Evolutionary conservation across 2,888 invertebrate species (phyloP).

Genomic region (Itoplectis maculator): DNA sequence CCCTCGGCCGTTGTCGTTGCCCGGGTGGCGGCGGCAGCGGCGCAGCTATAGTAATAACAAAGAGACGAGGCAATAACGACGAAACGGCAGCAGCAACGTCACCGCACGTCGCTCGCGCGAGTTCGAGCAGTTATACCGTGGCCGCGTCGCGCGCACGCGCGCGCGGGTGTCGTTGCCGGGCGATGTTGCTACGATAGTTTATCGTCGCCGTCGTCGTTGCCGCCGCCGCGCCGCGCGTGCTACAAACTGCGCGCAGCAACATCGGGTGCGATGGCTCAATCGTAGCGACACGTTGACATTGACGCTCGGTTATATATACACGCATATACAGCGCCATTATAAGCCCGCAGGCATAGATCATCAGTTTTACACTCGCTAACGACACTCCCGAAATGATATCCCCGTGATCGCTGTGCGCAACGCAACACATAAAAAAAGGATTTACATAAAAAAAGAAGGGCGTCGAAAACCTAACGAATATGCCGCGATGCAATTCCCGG

Average conservation of each 20-base stretch:
- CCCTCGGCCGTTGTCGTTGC: conserved; percentile 6
- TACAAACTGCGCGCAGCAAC: conserved; percentile 17
- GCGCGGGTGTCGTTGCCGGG: background rate
- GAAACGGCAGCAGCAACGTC: conserved; percentile 62
- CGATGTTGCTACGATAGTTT: conserved; percentile 17
- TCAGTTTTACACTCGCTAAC: conserved; percentile 17
- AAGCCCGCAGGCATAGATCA: conserved; percentile 1
- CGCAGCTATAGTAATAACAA: conserved; percentile 38
- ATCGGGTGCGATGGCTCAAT: conserved; percentile 38
- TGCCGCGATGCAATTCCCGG: too few species aligned
- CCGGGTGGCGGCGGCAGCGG: conserved; percentile 8
- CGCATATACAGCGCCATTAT: background rate
- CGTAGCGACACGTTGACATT: conserved; percentile 22
- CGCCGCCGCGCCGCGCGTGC: conserved; percentile 13
- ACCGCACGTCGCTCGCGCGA: conserved; percentile 36
- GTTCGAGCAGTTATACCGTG: conserved; percentile 10
- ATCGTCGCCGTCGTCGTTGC: conserved; percentile 29
- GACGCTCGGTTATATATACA: background rate
- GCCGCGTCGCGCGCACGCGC: too few species aligned
- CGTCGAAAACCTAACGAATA: background rate
- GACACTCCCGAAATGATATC: background rate
- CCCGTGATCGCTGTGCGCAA: background rate
- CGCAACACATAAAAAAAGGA: background rate
- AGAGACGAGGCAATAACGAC: conserved; percentile 54
- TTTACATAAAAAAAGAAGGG: background rate